phyloP scores from a whole-genome alignment of 2,113 vertebrate species.

The Taxidea taxus region DNA sequence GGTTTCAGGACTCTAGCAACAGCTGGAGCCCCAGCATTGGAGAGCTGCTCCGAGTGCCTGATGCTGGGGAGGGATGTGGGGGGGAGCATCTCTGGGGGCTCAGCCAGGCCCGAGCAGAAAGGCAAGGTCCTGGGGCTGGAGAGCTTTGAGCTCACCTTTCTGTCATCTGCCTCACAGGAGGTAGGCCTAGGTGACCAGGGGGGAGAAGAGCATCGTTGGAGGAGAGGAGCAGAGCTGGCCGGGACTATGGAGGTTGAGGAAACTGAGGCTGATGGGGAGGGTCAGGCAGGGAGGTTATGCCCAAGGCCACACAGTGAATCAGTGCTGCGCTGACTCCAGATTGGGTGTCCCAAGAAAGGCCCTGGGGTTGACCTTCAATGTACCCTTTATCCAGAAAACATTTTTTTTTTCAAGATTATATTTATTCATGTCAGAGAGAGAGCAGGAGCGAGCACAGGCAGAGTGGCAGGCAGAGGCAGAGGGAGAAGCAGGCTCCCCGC shows the following conservation, averaged over 20 bases:
- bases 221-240: not conserved
- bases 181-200: not conserved
- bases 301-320: not conserved
- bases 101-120: not conserved
- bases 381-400: not conserved
- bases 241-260: not conserved
- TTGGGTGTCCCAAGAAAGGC: not conserved
- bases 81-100: not conserved
- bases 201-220: not conserved
- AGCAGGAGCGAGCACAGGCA: too few relatives aligned
- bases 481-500: too few relatives aligned
- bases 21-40: not conserved
- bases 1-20: not conserved
- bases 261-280: not conserved
- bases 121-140: not conserved
- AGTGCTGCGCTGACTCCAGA: not conserved
- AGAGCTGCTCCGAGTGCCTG: not conserved
- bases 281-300: not conserved
- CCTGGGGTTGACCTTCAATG: not conserved
- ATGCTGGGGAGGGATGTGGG: not conserved
- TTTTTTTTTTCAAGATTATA: too few relatives aligned
- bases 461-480: too few relatives aligned
- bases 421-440: too few relatives aligned
- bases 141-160: not conserved
- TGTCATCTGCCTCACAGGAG: fast-evolving